phyloP scores from a whole-genome alignment of 1,140 invertebrate species.

The Macrostomum lignano region DNA sequence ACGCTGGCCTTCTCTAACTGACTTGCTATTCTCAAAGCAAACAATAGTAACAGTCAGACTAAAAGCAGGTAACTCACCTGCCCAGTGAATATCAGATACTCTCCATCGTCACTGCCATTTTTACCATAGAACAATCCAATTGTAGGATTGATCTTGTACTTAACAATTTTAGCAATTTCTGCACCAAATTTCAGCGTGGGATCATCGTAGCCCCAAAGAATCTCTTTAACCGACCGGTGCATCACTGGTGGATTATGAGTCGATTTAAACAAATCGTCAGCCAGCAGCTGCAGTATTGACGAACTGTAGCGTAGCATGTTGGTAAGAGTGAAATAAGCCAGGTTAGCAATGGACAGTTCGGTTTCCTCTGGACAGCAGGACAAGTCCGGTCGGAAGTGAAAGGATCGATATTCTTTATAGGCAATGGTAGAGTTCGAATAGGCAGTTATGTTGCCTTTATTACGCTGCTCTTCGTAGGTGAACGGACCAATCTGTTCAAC shows the following conservation, averaged over 20 bases:
- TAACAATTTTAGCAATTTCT: too few species aligned
- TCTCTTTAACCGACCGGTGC: conserved; percentile 8
- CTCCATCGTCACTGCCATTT: too few species aligned
- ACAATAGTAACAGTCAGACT: too few species aligned
- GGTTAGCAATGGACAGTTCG: conserved; percentile 20
- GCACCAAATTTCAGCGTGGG: conserved; percentile 9
- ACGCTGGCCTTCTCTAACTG: too few species aligned
- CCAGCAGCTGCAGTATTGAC: conserved; percentile 9
- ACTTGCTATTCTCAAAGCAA: too few species aligned
- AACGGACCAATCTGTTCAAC: conserved; percentile 56
- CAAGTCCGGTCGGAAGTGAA: conserved; percentile 11
- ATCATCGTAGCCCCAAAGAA: conserved; percentile 10
- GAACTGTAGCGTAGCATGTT: conserved; percentile 11
- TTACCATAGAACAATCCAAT: too few species aligned
- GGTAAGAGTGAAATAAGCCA: conserved; percentile 18
- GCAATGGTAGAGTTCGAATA: conserved; percentile 17
- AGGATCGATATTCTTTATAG: conserved; percentile 14
- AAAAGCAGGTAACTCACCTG: too few species aligned
- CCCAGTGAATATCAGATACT: too few species aligned
- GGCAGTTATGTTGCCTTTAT: conserved; percentile 20
- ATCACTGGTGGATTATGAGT: neutral
- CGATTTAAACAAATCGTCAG: neutral
- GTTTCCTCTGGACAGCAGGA: conserved; percentile 18
- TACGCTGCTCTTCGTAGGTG: conserved; percentile 19
- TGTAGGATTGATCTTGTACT: too few species aligned